phyloP scores from a whole-genome alignment of 2,888 invertebrate species.

The Plagiodera versicolora region DNA sequence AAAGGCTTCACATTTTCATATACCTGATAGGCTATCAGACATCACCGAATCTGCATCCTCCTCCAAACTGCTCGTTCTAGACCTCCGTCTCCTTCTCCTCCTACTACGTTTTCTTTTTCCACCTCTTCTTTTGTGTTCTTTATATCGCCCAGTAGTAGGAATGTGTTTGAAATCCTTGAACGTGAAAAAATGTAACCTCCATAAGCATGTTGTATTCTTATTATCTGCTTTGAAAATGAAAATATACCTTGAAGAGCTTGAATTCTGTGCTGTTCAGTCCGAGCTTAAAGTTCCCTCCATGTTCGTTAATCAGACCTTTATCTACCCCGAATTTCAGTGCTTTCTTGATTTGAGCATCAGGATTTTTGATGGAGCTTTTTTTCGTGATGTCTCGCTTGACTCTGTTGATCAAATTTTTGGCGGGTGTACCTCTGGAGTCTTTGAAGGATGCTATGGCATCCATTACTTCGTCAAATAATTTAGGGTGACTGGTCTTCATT shows the following conservation, averaged over 20 bases:
- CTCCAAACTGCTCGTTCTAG: background rate
- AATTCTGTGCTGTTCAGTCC: background rate
- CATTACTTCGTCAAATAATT: conserved; percentile 16
- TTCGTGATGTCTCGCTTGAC: background rate
- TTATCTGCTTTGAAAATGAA: too few relatives aligned
- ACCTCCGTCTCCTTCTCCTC: background rate
- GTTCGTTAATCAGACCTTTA: conserved; percentile 1
- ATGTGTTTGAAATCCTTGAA: background rate
- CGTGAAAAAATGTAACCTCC: too few relatives aligned
- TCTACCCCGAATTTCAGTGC: conserved; percentile 4
- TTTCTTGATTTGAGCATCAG: background rate
- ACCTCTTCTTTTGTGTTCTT: background rate
- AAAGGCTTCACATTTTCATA: too few relatives aligned
- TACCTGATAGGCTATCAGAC: background rate
- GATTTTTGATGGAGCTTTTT: background rate
- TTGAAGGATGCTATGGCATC: conserved; percentile 17
- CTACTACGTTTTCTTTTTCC: background rate
- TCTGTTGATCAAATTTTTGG: background rate
- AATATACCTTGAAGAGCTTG: background rate
- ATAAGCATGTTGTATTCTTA: too few relatives aligned
- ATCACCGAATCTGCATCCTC: background rate
- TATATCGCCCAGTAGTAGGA: background rate
- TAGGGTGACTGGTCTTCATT: conserved; percentile 4
- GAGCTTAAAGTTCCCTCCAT: background rate
- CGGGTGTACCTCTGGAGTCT: conserved; percentile 2